Conservation (phyloP, 2,888 invertebrate genomes). For the Drosophila helvetica region DNA sequence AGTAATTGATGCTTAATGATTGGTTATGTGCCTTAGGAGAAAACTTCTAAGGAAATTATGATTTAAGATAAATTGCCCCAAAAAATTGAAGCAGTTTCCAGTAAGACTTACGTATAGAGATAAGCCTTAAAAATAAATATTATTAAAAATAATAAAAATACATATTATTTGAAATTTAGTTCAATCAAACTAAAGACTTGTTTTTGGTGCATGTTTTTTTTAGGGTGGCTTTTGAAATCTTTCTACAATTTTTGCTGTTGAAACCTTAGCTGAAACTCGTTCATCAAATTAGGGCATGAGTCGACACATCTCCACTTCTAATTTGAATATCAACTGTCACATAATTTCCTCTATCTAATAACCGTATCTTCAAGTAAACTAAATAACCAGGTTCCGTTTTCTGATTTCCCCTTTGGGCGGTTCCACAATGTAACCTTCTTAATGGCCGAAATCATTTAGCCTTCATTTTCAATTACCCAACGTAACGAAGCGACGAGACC, state of each 20-base stretch:
- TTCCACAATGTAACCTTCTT: constrained; percentile 14
- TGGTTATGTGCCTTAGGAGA: background rate
- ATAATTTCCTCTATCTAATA: background rate
- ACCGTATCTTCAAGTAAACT: background rate
- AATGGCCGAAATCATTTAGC: constrained; percentile 36
- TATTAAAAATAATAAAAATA: too few relatives aligned
- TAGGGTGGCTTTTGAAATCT: too few relatives aligned
- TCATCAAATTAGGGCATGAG: background rate
- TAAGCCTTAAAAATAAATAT: too few relatives aligned
- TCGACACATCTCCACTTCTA: background rate
- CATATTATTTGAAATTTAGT: too few relatives aligned
- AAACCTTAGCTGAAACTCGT: too few relatives aligned
- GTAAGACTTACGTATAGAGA: too few relatives aligned
- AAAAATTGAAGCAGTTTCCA: too few relatives aligned
- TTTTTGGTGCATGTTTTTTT: too few relatives aligned
- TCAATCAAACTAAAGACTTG: too few relatives aligned
- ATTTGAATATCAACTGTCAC: background rate
- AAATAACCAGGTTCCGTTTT: background rate
- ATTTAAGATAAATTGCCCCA: too few relatives aligned
- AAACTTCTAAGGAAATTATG: too few relatives aligned
- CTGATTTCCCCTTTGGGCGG: background rate
- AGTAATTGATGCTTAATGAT: background rate
- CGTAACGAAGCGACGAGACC: constrained; percentile 32
- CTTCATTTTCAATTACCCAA: constrained; percentile 45
- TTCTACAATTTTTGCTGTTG: too few relatives aligned